phyloP scores from a whole-genome alignment of 2,888 invertebrate species.

The Zaprionus bogoriensis region DNA sequence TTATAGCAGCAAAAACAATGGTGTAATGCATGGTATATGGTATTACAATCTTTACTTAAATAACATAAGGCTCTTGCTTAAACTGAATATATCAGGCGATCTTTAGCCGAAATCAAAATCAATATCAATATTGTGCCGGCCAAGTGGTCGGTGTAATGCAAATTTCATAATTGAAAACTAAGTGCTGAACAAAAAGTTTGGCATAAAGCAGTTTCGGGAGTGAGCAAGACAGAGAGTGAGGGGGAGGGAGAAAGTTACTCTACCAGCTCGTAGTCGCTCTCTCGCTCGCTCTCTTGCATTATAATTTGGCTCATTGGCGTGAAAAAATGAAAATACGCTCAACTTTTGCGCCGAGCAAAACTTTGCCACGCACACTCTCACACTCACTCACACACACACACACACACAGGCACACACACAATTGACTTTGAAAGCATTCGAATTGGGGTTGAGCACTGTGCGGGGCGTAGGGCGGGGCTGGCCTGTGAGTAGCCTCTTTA shows the following conservation, averaged over 20 bases:
- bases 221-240: background rate
- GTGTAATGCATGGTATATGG: no score
- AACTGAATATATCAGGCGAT: no score
- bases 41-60: no score
- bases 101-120: constrained; percentile 54
- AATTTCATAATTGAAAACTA: constrained; percentile 77
- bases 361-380: constrained; percentile 32
- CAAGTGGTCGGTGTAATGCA: constrained; percentile 61
- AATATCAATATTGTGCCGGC: constrained; percentile 71
- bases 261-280: no score
- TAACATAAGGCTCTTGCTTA: no score
- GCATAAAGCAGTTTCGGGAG: constrained; percentile 54
- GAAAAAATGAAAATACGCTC: constrained; percentile 71
- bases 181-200: constrained; percentile 66
- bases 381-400: background rate
- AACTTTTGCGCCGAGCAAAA: constrained; percentile 63
- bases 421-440: constrained; percentile 63
- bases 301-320: constrained; percentile 66
- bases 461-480: background rate
- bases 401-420: constrained; percentile 40
- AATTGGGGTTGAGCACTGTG: background rate
- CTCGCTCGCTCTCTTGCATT: constrained; percentile 16
- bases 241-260: background rate
- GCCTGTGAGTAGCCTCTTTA: constrained; percentile 26
- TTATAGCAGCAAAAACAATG: no score